Conservation (phyloP, 2,797 vertebrate species). For the Fistularia tabacaria region DNA sequence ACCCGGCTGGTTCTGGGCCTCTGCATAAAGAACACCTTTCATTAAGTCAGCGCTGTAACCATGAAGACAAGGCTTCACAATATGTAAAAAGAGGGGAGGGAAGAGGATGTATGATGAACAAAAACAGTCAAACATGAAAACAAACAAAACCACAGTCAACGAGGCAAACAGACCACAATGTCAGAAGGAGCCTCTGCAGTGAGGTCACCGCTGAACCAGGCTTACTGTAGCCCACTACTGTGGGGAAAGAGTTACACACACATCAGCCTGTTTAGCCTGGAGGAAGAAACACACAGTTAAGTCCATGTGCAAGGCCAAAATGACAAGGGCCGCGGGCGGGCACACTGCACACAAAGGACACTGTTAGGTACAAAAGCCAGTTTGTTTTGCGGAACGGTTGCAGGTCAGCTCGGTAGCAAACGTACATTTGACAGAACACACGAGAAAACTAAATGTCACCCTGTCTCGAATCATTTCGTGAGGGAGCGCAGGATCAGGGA, state of each 20-base stretch:
- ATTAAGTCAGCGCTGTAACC: conserved; percentile 31
- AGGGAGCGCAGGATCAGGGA: conserved; percentile 34
- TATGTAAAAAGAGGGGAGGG: conserved; percentile 20
- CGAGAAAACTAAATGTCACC: conserved; percentile 69
- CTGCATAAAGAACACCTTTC: conserved; percentile 23
- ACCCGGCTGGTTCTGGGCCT: not conserved
- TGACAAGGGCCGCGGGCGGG: conserved; percentile 71
- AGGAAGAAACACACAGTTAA: conserved; percentile 66
- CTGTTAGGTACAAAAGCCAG: conserved; percentile 57
- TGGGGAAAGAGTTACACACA: conserved; percentile 48
- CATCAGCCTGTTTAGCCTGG: conserved; percentile 56
- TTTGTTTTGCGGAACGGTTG: conserved; percentile 56
- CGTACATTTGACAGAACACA: conserved; percentile 60
- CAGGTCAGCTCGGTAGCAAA: conserved; percentile 60
- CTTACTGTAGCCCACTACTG: conserved; percentile 55
- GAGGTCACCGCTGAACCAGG: conserved; percentile 29
- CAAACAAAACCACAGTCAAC: conserved; percentile 42
- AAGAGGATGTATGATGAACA: not conserved
- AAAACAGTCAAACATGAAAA: conserved; percentile 47
- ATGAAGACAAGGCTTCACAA: conserved; percentile 47
- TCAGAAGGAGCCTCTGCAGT: conserved; percentile 40
- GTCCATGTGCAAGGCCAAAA: conserved; percentile 71
- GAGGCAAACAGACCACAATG: conserved; percentile 43
- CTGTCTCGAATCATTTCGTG: conserved; percentile 67
- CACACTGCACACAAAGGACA: conserved; percentile 67